A percentile compares a stretch with the other conserved stretches of the same genome.
Evolutionary conservation across 2,113 vertebrate genomes (phyloP).

Genomic region (Ahaetulla prasina): DNA sequence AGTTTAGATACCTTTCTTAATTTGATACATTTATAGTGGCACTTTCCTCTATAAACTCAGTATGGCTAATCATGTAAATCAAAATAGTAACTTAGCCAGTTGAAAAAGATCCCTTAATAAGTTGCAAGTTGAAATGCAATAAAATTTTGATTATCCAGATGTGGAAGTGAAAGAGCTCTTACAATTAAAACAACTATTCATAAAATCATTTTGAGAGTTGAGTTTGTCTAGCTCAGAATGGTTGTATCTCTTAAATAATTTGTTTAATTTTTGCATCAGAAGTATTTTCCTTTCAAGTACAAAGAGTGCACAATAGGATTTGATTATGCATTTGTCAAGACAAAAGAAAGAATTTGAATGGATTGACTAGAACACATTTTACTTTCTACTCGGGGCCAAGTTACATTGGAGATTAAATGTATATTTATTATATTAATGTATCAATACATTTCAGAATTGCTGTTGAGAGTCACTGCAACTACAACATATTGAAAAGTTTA

Average conservation of each 20-base stretch:
- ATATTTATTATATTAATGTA: background rate
- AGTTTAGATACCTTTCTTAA: background rate
- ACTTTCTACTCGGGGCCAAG: background rate
- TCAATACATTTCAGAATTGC: background rate
- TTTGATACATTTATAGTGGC: too few species aligned
- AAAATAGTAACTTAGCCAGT: background rate
- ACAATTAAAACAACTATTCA: background rate
- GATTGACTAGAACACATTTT: background rate
- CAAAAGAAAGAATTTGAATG: background rate
- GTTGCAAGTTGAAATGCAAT: background rate
- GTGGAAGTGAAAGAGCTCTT: background rate
- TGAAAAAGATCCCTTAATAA: background rate
- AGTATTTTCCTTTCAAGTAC: background rate
- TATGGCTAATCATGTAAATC: background rate
- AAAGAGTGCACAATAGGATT: background rate
- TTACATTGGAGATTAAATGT: background rate
- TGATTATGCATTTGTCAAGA: slow-evolving; percentile 3
- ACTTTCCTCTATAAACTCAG: background rate
- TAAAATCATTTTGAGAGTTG: background rate
- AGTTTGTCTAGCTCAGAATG: background rate
- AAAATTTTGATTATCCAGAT: background rate
- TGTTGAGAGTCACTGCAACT: background rate
- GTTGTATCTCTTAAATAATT: background rate
- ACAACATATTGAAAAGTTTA: background rate
- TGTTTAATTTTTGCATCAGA: background rate